Conservation (phyloP, 2,888 invertebrate species). For the Drosophila aldrichi region DNA sequence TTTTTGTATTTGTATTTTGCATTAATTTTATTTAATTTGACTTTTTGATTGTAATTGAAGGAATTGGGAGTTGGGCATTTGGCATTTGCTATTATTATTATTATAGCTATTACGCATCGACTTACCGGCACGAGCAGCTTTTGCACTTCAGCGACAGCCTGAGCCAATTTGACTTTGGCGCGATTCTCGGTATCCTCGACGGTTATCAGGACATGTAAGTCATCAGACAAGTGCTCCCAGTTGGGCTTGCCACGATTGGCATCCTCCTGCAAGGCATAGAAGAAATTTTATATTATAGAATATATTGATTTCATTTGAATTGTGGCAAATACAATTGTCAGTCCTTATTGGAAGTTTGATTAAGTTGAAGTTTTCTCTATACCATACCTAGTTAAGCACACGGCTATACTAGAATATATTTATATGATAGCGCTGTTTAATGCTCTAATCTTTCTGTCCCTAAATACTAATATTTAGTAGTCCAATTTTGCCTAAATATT, state of each 20-base stretch:
- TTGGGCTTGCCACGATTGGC: conserved; percentile 99
- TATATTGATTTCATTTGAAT: not conserved
- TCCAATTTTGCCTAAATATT: not conserved
- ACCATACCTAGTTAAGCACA: too few species aligned
- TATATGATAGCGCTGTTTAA: too few species aligned
- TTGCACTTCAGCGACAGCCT: conserved; percentile 99
- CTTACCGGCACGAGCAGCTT: conserved; percentile 98
- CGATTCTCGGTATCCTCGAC: conserved; percentile 99
- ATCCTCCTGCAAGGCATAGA: conserved; percentile 92
- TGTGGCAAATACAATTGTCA: not conserved
- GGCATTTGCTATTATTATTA: too few species aligned
- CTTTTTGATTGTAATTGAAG: not conserved
- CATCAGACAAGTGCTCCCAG: conserved; percentile 99
- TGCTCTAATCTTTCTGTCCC: too few species aligned
- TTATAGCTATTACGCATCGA: conserved; percentile 59
- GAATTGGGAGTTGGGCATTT: not conserved
- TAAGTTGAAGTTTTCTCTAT: too few species aligned
- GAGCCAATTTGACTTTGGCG: conserved; percentile 96
- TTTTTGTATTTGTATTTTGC: conserved; percentile 20
- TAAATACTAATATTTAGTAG: too few species aligned
- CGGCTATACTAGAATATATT: too few species aligned
- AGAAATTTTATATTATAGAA: not conserved
- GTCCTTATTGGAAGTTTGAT: too few species aligned
- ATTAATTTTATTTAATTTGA: conserved; percentile 3
- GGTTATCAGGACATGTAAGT: conserved; percentile 98